A percentile compares a stretch with the other conserved stretches of the same genome.
Conservation (phyloP, 2,888 invertebrate species). For the Baccha elongata region DNA sequence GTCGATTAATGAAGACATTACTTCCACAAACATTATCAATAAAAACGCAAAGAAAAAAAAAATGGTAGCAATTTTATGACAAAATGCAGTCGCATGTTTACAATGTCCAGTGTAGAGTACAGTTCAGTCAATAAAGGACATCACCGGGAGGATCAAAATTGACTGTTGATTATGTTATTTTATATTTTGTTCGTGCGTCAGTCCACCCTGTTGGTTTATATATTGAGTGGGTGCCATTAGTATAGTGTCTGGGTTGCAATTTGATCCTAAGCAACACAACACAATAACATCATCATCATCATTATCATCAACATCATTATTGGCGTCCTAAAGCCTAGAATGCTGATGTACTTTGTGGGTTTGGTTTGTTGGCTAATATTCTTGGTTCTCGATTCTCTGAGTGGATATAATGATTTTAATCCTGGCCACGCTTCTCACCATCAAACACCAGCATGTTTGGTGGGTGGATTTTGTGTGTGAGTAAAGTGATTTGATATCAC, state of each 20-base stretch:
- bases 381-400: slow-evolving; percentile 12
- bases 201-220: slow-evolving; percentile 32
- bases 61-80: slow-evolving; percentile 26
- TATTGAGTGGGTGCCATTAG: slow-evolving; percentile 61
- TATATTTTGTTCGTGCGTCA: slow-evolving; percentile 13
- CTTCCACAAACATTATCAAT: slow-evolving; percentile 14
- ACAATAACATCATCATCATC: slow-evolving; percentile 3
- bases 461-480: slow-evolving; percentile 41
- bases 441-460: slow-evolving; percentile 4
- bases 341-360: slow-evolving; percentile 39
- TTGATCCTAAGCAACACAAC: slow-evolving; percentile 61
- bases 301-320: slow-evolving; percentile 47
- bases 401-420: slow-evolving; percentile 60
- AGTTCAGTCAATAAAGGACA: slow-evolving; percentile 12
- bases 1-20: slow-evolving; percentile 61
- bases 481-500: slow-evolving; percentile 49
- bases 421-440: slow-evolving; percentile 55
- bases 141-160: slow-evolving; percentile 36
- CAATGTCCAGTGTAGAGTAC: too few species aligned
- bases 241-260: slow-evolving; percentile 53
- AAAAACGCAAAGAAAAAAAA: slow-evolving; percentile 12
- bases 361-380: slow-evolving; percentile 28
- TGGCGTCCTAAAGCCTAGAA: slow-evolving; percentile 64
- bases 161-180: slow-evolving; percentile 4
- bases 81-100: slow-evolving; percentile 63